Base-by-base conservation (phyloP, 2,113 vertebrate genomes). In the Takifugu flavidus region DNA sequence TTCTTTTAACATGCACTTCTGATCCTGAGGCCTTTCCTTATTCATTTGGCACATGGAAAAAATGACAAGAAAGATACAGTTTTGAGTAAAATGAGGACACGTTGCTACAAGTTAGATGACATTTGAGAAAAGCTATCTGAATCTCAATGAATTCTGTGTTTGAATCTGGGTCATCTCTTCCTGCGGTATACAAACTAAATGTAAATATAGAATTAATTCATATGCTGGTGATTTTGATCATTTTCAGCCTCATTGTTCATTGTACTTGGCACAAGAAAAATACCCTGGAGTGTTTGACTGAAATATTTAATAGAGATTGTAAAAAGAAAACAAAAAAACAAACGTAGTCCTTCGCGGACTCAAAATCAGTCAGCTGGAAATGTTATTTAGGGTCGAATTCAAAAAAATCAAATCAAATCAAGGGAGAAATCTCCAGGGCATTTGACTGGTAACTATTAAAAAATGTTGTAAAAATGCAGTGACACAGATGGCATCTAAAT, bases 91-190 rank as follows among this genome's bases (percentile, higher is more conserved):
- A 61, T n/a, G 10, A 72, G 79, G 72, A 74, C 26, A 11, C 62
- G 67, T 59, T 7, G 15, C 61, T 56, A 55, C 27, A 12, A 74
- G 60, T 67, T 58, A 63, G 65, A 56, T 77, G 73, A 75, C 79
- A 76, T 80, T 77, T 77, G 7, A 70, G 73, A 72, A 51, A 53
- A 75, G 60, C 76, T 54, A 56, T 73, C 70, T 74, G 65, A 75
- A 25, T 49, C 67, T 66, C 57, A 71, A 65, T 83, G 54, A 78
- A 68, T 15, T 20, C 54, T 71, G 43, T 59, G n/a, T 56, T 59
- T 55, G 45, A 75, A 82, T 70, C 49, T 76, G 58, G 66, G 71
- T 74, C 82, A 73, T 64, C 45, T 8, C 13, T 20, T 57, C 34
- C n/a, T 56, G 62, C 12, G 8, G 50, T 49, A 42, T 34, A 45